Evolutionary conservation across 2,797 vertebrate genomes (phyloP).

Genomic region (Eutrigla gurnardus): DNA sequence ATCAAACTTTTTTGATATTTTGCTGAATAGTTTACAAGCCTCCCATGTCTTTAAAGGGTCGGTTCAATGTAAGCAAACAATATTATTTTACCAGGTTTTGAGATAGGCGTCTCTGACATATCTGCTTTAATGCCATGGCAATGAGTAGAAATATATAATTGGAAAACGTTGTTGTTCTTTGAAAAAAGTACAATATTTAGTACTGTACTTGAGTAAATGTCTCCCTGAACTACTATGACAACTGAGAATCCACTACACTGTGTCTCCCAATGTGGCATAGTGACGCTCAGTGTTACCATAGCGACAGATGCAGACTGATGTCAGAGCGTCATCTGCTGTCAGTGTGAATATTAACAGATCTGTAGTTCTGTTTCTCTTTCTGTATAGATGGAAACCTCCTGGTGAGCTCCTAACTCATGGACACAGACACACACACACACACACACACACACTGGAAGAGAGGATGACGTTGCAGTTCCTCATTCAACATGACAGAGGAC

Average conservation of each 20-base stretch:
- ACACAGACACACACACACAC: conserved; percentile 19
- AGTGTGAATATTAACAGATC: conserved; percentile 43
- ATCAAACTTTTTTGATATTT: too few species aligned
- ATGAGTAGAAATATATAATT: too few species aligned
- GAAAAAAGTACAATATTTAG: too few species aligned
- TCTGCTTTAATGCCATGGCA: too few species aligned
- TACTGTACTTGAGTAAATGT: not conserved
- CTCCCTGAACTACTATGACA: not conserved
- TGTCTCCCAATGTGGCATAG: not conserved
- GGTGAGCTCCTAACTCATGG: conserved; percentile 29
- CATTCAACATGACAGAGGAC: conserved; percentile 66
- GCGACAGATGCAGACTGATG: conserved; percentile 43
- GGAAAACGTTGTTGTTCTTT: too few species aligned
- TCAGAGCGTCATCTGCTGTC: conserved; percentile 38
- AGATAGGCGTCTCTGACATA: too few species aligned
- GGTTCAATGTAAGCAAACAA: too few species aligned
- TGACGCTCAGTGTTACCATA: conserved; percentile 14
- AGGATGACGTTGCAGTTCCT: conserved; percentile 35
- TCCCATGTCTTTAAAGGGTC: too few species aligned
- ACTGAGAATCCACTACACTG: not conserved
- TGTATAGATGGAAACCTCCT: conserved; percentile 50
- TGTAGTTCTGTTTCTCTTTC: conserved; percentile 34
- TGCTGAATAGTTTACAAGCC: too few species aligned
- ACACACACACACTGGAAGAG: not conserved
- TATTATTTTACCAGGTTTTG: too few species aligned